Conservation (phyloP, 2,113 vertebrate genomes). For the Neodontobutis hainanensis region DNA sequence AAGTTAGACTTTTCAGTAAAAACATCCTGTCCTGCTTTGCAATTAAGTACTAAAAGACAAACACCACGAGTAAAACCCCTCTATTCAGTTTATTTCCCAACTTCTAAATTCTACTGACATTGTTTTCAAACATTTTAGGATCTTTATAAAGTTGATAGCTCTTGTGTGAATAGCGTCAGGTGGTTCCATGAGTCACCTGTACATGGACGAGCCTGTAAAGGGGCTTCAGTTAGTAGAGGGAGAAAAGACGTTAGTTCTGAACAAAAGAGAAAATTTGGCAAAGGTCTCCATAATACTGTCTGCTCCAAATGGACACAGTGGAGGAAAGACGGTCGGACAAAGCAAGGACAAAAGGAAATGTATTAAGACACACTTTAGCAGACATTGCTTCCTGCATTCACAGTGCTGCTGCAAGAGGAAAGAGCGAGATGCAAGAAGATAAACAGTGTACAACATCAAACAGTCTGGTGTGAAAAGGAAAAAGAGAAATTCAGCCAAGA, state of each 20-base stretch:
- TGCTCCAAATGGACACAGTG: constrained; percentile 55
- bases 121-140: not conserved
- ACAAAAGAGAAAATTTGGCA: constrained; percentile 46
- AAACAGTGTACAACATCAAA: constrained; percentile 47
- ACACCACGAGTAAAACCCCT: not conserved
- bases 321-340: constrained; percentile 51
- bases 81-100: not conserved
- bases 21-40: too few species aligned
- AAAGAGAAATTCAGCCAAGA: constrained; percentile 49
- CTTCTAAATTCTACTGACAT: not conserved
- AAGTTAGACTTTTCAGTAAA: not conserved
- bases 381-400: constrained; percentile 57
- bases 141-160: constrained; percentile 13
- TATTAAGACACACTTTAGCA: constrained; percentile 42
- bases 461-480: constrained; percentile 30
- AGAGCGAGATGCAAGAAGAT: constrained; percentile 39
- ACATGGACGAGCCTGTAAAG: constrained; percentile 54
- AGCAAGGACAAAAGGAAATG: constrained; percentile 21
- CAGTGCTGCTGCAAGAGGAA: constrained; percentile 54
- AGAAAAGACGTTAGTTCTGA: constrained; percentile 64
- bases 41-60: not conserved
- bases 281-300: constrained; percentile 50
- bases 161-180: constrained; percentile 25
- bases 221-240: constrained; percentile 55
- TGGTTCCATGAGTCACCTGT: constrained; percentile 52